Percentiles rank a stretch among this genome's conserved stretches.
These are phyloP conservation scores for Bolborhynchus lineola DNA, from an alignment of 2,113 vertebrate genomes.

Conservation along the genomic window DNA sequence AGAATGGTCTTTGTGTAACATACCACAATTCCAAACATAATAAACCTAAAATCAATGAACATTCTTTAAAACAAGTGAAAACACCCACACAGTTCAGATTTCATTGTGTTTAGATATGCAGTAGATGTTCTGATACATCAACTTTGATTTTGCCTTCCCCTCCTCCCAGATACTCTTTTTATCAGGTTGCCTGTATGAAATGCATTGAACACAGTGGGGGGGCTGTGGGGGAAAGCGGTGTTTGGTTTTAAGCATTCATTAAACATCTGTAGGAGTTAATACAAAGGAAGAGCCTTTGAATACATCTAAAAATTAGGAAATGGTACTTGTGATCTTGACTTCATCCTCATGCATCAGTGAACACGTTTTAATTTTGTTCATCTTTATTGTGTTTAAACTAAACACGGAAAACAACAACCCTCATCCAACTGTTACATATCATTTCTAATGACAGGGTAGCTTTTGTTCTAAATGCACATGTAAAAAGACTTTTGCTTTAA, in stretches of 20 bases:
- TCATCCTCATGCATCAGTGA: constrained; percentile 59
- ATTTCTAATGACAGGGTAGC: constrained; percentile 68
- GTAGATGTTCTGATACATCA: constrained; percentile 47
- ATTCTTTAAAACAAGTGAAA: constrained; percentile 48
- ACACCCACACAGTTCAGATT: constrained; percentile 58
- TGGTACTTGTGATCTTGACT: constrained; percentile 68
- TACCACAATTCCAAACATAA: constrained; percentile 37
- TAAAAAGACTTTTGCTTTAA: constrained; percentile 49
- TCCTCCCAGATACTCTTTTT: constrained; percentile 49
- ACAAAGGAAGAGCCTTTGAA: constrained; percentile 69
- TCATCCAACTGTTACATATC: constrained; percentile 57
- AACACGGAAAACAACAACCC: constrained; percentile 63
- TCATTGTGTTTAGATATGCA: constrained; percentile 62
- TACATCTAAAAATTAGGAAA: constrained; percentile 67
- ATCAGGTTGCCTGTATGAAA: constrained; percentile 42
- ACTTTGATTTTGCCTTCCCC: constrained; percentile 21
- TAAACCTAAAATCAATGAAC: constrained; percentile 55
- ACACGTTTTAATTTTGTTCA: constrained; percentile 70
- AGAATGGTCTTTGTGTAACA: constrained; percentile 43
- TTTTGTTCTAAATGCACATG: constrained; percentile 68
- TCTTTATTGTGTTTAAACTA: constrained; percentile 57
- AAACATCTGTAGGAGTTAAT: constrained; percentile 71
- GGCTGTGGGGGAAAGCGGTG: background rate
- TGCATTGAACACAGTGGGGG: constrained; percentile 14
- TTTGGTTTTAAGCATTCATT: constrained; percentile 67